Evolutionary conservation across 2,113 vertebrate genomes (phyloP), one percentile per base, ranked within the genome.

Genomic region (Baryphthengus martii): DNA sequence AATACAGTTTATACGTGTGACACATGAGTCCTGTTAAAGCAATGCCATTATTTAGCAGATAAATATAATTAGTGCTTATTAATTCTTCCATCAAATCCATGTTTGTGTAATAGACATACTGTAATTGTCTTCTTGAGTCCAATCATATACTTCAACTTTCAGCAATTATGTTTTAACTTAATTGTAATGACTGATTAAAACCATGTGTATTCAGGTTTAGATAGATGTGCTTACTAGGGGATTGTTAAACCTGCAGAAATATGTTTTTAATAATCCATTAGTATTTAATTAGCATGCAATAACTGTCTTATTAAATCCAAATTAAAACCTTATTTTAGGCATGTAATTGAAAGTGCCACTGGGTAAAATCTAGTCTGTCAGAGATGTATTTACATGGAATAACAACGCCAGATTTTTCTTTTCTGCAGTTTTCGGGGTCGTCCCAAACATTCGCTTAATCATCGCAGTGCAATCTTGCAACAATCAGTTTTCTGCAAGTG

Each of bases 281-380:
- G 71, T 73, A 96, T 94, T 95, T 97, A 96, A 97, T 97, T 97
- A 98, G 76, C 75, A 91, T 97, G 81, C 96, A 97, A 97, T 98
- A 97, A 96, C 94, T 96, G 92, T 97, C 92, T 93, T 98, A 97
- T 97, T 98, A 97, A 96, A 94, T 97, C 88, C 94, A 95, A 96
- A 97, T 97, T 95, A 96, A 97, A 93, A 94, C 89, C 88, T 97
- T 96, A 97, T 94, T 97, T 96, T 88, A 97, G 87, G 77, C 91
- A 87, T 95, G 59, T 95, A 97, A 96, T 96, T 97, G 95, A 96
- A 97, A 95, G 82, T 96, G 93, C 96, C 96, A 97, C 91, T 96
- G 97, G 85, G 93, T 97, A 94, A 96, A 97, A 94, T 91, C 85
- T 96, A 92, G 95, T 96, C 91, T 97, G 92, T 95, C 92, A 68